phyloP scores from a whole-genome alignment of 2,888 invertebrate genomes.

The Nowickia ferox region DNA sequence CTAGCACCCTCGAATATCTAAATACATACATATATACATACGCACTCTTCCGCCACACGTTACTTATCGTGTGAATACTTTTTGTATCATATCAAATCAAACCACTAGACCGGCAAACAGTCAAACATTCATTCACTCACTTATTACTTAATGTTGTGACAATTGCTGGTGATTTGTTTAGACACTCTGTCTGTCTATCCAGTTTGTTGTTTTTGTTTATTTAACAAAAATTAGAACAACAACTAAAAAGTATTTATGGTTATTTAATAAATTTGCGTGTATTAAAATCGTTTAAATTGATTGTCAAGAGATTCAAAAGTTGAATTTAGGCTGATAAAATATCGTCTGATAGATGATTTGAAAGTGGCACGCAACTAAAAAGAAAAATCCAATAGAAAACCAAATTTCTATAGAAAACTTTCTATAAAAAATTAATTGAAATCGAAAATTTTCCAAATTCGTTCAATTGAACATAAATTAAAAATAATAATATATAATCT shows the following conservation, averaged over 20 bases:
- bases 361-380: not conserved
- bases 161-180: slow-evolving; percentile 58
- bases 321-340: slow-evolving; percentile 32
- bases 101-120: slow-evolving; percentile 19
- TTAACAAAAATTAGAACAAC: slow-evolving; percentile 10
- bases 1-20: not conserved
- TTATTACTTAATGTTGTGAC: slow-evolving; percentile 49
- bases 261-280: slow-evolving; percentile 58
- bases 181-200: slow-evolving; percentile 53
- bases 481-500: too few species aligned
- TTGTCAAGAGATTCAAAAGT: slow-evolving; percentile 56
- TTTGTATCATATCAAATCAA: slow-evolving; percentile 30
- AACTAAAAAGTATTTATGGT: not conserved
- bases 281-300: slow-evolving; percentile 33
- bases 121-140: slow-evolving; percentile 8
- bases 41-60: not conserved
- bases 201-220: slow-evolving; percentile 36
- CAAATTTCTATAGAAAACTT: too few species aligned
- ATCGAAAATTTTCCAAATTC: too few species aligned
- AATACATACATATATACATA: not conserved
- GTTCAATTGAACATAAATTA: too few species aligned
- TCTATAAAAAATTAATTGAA: too few species aligned
- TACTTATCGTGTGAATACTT: not conserved
- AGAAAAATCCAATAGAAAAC: not conserved
- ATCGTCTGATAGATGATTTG: slow-evolving; percentile 23